phyloP scores from a whole-genome alignment of 1,140 invertebrate species.

The Sycobia sp. region DNA sequence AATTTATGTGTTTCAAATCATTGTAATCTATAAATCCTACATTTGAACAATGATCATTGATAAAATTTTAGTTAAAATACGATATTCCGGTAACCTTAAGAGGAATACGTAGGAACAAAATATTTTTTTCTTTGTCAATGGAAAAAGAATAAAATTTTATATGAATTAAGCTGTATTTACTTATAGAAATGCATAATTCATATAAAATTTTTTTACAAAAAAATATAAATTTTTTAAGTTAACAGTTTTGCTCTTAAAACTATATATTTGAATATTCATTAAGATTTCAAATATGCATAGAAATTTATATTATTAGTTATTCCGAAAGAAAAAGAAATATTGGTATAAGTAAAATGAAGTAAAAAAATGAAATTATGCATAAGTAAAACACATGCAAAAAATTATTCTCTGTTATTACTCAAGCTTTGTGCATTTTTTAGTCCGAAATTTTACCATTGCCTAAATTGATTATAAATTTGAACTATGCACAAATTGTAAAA shows the following conservation, averaged over 20 bases:
- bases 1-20: slow-evolving; percentile 40
- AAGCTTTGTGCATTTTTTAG: slow-evolving; percentile 27
- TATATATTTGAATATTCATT: background rate
- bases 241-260: background rate
- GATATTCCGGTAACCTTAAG: slow-evolving; percentile 18
- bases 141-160: background rate
- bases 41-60: slow-evolving; percentile 20
- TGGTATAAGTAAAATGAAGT: too few species aligned
- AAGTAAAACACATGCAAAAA: background rate
- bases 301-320: background rate
- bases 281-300: background rate
- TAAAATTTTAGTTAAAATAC: slow-evolving; percentile 27
- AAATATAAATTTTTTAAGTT: slow-evolving; percentile 5
- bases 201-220: background rate
- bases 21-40: slow-evolving; percentile 40
- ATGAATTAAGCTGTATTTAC: background rate
- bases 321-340: background rate
- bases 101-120: slow-evolving; percentile 21
- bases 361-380: background rate
- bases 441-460: background rate
- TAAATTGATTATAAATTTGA: slow-evolving; percentile 1
- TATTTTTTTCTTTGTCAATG: background rate
- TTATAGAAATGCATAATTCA: background rate
- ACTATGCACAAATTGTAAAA: slow-evolving; percentile 27
- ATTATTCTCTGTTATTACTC: background rate